Evolutionary conservation across 2,113 vertebrate species (phyloP), one percentile per base, ranked within the genome.

Genomic region (Nasalis larvatus): DNA sequence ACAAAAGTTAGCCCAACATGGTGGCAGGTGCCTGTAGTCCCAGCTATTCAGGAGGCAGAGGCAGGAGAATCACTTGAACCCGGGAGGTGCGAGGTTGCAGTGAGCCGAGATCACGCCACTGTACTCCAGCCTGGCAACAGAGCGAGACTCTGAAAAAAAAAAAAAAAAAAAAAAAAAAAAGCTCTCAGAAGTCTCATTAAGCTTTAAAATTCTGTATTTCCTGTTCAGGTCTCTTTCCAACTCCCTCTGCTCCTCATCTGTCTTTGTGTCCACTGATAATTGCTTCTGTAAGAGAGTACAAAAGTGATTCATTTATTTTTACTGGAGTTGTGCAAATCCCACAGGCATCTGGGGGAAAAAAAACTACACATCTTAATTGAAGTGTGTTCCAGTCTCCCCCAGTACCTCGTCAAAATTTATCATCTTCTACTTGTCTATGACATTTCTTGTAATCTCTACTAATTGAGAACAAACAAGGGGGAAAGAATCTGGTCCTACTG

Each of bases 401-500:
- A 32, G 52, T 73, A 94, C 96, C 88, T 95, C 80, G 89, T 97
- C 96, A 98, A 97, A 98, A 98, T 89, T 20, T 94, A 56, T 95
- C 78, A 56, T 95, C 78, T 94, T 95, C 80, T 82, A 82, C 56
- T 81, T 23, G 20, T 94, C 96, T 21, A n/a, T 89, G 97, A 96
- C 81, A 93, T 98, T 89, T 69, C 98, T 92, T 97, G 76, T 98
- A 96, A 97, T 99, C 96, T 89, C 13, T 84, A 85, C 93, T 94
- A 93, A 98, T 98, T 98, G 98, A 98, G 96, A 82, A 95, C 74
- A 98, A 98, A 92, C 63, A 91, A 96, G 49, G 94, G 97, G 73
- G 91, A 97, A 98, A 95, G 97, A 98, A 98, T 98, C 97, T 96
- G 96, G 86, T 98, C 96, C 97, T 92, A 32, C 60, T 96, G 23